Conservation (phyloP, 2,888 invertebrate species). For the Eristalis intricaria region DNA sequence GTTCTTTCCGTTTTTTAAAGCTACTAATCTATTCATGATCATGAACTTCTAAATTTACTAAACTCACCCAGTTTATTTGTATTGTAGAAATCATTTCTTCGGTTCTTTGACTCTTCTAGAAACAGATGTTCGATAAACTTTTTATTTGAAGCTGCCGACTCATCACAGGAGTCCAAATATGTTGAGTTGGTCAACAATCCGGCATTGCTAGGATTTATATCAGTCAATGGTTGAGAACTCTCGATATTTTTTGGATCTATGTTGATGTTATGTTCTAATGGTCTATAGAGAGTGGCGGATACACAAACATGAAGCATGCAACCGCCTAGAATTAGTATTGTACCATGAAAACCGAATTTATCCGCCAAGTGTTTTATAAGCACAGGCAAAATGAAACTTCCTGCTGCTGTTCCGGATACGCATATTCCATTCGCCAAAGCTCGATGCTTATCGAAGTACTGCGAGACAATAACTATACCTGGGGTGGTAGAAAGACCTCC, state of each 20-base stretch:
- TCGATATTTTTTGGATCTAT: slow-evolving; percentile 74
- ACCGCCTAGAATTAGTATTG: slow-evolving; percentile 86
- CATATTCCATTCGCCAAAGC: slow-evolving; percentile 91
- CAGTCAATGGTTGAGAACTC: slow-evolving; percentile 76
- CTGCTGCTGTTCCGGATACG: slow-evolving; percentile 90
- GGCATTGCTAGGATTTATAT: slow-evolving; percentile 78
- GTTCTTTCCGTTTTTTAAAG: too few species aligned
- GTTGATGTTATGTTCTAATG: slow-evolving; percentile 79
- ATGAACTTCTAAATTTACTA: background rate
- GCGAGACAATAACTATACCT: slow-evolving; percentile 90
- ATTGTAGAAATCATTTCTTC: slow-evolving; percentile 79
- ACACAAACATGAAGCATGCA: slow-evolving; percentile 90
- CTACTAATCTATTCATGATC: too few species aligned
- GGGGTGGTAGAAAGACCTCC: slow-evolving; percentile 91
- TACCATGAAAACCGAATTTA: slow-evolving; percentile 88
- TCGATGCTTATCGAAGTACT: slow-evolving; percentile 90
- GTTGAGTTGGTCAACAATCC: slow-evolving; percentile 80
- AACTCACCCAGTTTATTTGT: slow-evolving; percentile 73
- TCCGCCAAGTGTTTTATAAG: slow-evolving; percentile 87
- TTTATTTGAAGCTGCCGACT: slow-evolving; percentile 77
- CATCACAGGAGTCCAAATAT: slow-evolving; percentile 80
- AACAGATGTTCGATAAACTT: slow-evolving; percentile 81
- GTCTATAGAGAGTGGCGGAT: slow-evolving; percentile 86
- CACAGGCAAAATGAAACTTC: slow-evolving; percentile 90
- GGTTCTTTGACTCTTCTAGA: slow-evolving; percentile 81